Evolutionary conservation across 2,888 invertebrate genomes (phyloP), one percentile per base, ranked within the genome.

Genomic region (Agriotes lineatus): DNA sequence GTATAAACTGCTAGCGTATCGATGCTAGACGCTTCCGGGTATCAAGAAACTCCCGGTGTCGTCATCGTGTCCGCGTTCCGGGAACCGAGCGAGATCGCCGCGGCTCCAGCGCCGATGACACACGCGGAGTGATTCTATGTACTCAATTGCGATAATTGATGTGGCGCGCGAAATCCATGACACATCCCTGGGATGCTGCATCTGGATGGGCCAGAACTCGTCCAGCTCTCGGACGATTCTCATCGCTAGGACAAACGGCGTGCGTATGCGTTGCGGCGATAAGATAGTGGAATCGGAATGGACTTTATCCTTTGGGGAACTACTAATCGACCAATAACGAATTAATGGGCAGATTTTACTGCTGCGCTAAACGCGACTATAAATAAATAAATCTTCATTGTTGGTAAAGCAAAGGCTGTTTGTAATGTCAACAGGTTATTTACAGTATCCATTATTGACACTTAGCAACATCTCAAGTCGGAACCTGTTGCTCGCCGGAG

Each of bases 31-130:
- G 60, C 65, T 71, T 71, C 71, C 71, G 71, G 65, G 71, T 71
- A 71, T 71, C 62, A 65, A 68, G 71, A 71, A 71, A 68, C 71
- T 71, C 71, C 71, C 65, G 59, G 59, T 71, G 68, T 71, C 71
- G 71, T 71, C 71, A 71, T 70, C 63, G 66, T 35, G 66, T 69
- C 69, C 63, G 50, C 44, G 56, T 71, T 71, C 69, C 69, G 39
- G 71, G 71, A 71, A 71, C 59, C 58, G 61, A 45, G 39, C 63
- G 66, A 66, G 66, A 68, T 50, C 52, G 60, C 57, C 14, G 59
- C 52, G 58, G 62, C 71, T 68, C 61, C 65, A 65, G 50, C 56
- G 50, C 57, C 22, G 62, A 67, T 67, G 70, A 71, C 68, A 61
- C 69, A 65, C 65, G 39, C 67, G 22, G 42, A 60, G 58, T 56